phyloP scores from a whole-genome alignment of 2,888 invertebrate genomes.

The Operophtera brumata region DNA sequence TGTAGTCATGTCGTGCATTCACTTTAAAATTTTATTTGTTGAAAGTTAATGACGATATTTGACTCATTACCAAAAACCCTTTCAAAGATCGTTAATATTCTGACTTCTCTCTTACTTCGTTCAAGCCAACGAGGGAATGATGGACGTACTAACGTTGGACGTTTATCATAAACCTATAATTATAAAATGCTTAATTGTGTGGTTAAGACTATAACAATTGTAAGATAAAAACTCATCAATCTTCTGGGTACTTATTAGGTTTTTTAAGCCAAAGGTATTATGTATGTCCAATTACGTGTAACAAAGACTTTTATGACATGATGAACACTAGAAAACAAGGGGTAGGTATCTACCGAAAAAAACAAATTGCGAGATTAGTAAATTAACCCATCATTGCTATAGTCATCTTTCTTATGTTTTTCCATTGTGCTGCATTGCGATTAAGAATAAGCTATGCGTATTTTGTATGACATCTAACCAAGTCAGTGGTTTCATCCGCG shows the following conservation, averaged over 20 bases:
- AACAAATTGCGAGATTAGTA: no score
- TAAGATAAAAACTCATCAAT: slow-evolving; percentile 22
- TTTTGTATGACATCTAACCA: no score
- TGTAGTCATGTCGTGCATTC: background rate
- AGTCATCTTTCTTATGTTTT: no score
- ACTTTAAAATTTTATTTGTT: background rate
- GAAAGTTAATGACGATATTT: background rate
- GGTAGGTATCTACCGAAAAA: no score
- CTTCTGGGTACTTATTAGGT: slow-evolving; percentile 16
- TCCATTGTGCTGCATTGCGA: no score
- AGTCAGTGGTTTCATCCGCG: no score
- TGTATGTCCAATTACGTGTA: no score
- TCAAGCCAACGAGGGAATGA: slow-evolving; percentile 13
- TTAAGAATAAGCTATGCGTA: no score
- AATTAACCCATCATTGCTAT: no score
- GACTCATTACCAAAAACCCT: background rate
- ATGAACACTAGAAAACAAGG: no score
- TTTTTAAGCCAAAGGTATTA: background rate
- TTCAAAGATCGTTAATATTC: background rate
- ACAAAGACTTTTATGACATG: no score
- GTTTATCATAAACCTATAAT: slow-evolving; percentile 16
- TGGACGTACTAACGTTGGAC: no score
- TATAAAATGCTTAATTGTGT: slow-evolving; percentile 22
- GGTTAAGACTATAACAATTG: slow-evolving; percentile 18
- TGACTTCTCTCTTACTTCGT: background rate